Conservation (phyloP, 2,797 vertebrate species). For the Orestias chungarensis region DNA sequence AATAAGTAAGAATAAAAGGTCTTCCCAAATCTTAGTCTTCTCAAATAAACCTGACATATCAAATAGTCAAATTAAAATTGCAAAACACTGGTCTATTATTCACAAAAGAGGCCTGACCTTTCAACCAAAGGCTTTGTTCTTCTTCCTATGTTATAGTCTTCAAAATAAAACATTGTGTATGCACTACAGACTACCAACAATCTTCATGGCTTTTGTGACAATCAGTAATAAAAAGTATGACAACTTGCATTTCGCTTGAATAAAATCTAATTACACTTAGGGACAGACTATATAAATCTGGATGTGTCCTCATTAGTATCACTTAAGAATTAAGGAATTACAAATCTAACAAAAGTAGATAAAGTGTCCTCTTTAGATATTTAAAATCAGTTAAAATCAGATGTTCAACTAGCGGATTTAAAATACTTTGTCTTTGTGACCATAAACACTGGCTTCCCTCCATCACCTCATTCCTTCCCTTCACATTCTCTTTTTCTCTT, state of each 20-base stretch:
- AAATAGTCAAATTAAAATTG: too few species aligned
- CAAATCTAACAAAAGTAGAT: background rate
- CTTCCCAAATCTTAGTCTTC: background rate
- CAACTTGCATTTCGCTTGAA: background rate
- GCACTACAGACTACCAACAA: background rate
- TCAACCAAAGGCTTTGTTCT: too few species aligned
- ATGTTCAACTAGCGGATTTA: background rate
- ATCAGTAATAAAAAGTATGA: background rate
- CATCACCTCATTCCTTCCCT: conserved; percentile 62
- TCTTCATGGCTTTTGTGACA: background rate
- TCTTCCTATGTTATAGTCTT: background rate
- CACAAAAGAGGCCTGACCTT: background rate
- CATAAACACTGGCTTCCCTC: conserved; percentile 71
- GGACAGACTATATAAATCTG: background rate
- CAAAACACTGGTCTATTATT: background rate
- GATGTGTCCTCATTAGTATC: conserved; percentile 41
- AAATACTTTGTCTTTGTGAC: conserved; percentile 41
- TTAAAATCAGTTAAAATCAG: too few species aligned
- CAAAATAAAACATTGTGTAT: background rate
- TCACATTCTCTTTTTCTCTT: conserved; percentile 38
- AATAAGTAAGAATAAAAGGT: background rate
- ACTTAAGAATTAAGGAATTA: background rate
- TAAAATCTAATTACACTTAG: background rate
- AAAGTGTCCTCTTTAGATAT: too few species aligned
- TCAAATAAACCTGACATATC: background rate